Percentiles rank a stretch among this genome's conserved stretches.
phyloP scores from a whole-genome alignment of 30 jellyfish, hydroid and myxozoan genomes.

The Nemopilema nomurai region DNA sequence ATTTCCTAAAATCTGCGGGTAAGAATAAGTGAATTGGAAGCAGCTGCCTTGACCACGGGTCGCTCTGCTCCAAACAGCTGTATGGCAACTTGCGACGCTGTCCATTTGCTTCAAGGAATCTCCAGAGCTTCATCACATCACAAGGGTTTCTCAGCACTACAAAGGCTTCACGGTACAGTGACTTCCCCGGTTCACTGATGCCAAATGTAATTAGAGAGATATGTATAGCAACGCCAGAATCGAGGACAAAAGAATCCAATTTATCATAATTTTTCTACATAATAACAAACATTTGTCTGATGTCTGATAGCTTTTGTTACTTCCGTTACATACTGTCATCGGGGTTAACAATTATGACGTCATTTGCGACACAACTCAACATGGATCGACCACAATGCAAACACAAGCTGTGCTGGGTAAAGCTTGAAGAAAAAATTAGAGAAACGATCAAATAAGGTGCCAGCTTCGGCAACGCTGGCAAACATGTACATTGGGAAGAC shows the following conservation, averaged over 20 bases:
- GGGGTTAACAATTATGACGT: background rate
- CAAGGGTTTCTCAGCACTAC: constrained; percentile 47
- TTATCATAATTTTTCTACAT: background rate
- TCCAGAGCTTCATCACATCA: constrained; percentile 43
- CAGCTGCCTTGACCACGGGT: constrained; percentile 61
- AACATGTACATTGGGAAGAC: too few species aligned
- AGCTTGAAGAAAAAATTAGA: too few species aligned
- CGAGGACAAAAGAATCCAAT: background rate
- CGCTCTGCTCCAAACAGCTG: constrained; percentile 62
- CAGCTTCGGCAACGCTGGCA: too few species aligned
- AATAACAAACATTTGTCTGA: background rate
- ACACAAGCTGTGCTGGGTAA: background rate
- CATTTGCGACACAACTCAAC: background rate
- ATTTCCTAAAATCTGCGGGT: constrained; percentile 67
- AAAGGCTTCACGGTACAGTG: constrained; percentile 59
- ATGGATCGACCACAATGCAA: background rate
- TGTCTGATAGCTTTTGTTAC: background rate
- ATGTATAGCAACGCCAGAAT: background rate
- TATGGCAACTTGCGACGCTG: constrained; percentile 34
- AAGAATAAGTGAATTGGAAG: constrained; percentile 48
- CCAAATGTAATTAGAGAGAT: background rate
- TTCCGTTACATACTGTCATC: background rate
- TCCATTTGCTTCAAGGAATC: constrained; percentile 51
- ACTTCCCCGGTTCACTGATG: constrained; percentile 34
- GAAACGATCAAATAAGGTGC: too few species aligned